Percentiles rank a stretch among this genome's conserved stretches.
phyloP scores from a whole-genome alignment of 2,888 invertebrate species.

The Periphyllus acericola region DNA sequence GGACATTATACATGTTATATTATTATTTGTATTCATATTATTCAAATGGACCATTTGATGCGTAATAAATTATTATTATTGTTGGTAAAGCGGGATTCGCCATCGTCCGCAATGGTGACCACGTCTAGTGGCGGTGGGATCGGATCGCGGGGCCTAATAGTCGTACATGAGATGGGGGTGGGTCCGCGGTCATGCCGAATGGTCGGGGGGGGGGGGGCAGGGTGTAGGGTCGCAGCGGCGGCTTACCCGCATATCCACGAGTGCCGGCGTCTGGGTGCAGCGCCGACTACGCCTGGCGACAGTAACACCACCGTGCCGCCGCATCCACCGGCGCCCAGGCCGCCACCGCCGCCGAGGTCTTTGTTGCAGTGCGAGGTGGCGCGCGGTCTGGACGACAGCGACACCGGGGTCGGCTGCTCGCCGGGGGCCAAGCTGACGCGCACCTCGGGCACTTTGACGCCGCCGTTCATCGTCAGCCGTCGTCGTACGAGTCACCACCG shows the following conservation, averaged over 20 bases:
- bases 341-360: neutral
- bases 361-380: constrained; percentile 62
- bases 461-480: neutral
- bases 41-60: no score
- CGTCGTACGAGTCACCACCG: no score
- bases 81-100: no score
- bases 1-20: no score
- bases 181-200: no score
- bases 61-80: no score
- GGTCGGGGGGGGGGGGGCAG: neutral
- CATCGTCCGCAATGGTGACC: no score
- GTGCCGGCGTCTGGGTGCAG: constrained; percentile 71
- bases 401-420: constrained; percentile 70
- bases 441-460: constrained; percentile 51
- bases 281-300: constrained; percentile 66
- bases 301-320: constrained; percentile 66
- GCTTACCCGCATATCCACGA: constrained; percentile 84
- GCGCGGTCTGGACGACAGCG: constrained; percentile 10
- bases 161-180: no score
- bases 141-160: no score
- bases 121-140: no score
- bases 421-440: constrained; percentile 45
- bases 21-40: no score
- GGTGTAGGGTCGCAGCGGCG: no score
- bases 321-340: neutral